These are phyloP conservation scores for Octomys mimax DNA, from an alignment of 2,797 vertebrate genomes.

Conservation along the genomic window DNA sequence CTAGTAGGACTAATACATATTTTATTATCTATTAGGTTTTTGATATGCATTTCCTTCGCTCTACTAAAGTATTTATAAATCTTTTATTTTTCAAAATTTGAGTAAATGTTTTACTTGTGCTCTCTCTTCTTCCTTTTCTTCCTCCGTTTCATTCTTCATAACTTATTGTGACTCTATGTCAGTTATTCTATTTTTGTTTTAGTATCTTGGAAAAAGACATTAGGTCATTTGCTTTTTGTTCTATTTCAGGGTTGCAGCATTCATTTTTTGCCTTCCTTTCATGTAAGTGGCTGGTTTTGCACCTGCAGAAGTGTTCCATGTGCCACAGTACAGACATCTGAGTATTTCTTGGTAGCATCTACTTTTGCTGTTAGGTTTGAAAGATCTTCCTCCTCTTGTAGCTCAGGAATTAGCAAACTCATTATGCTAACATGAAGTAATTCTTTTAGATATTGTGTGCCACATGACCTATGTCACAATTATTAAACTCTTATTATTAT, in stretches of 20 bases:
- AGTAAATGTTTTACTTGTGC: neutral
- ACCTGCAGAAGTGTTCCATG: neutral
- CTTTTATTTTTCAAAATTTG: neutral
- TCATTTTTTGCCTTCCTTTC: conserved; percentile 7
- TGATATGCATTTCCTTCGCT: neutral
- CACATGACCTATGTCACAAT: neutral
- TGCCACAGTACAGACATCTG: neutral
- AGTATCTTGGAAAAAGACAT: neutral
- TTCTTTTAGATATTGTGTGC: neutral
- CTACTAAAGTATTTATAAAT: neutral
- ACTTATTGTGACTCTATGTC: neutral
- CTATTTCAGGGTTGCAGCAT: neutral
- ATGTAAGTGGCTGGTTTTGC: neutral
- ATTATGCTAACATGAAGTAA: neutral
- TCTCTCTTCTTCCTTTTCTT: neutral
- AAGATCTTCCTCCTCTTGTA: neutral
- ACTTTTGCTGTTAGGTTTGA: neutral
- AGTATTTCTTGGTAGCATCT: neutral
- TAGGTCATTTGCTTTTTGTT: neutral
- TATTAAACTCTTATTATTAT: neutral
- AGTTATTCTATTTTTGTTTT: neutral
- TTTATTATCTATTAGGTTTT: neutral
- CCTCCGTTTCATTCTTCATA: neutral
- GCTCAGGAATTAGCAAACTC: neutral
- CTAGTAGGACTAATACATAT: neutral